phyloP scores from a whole-genome alignment of 2,797 vertebrate genomes.

The Synaphobranchus kaupii region DNA sequence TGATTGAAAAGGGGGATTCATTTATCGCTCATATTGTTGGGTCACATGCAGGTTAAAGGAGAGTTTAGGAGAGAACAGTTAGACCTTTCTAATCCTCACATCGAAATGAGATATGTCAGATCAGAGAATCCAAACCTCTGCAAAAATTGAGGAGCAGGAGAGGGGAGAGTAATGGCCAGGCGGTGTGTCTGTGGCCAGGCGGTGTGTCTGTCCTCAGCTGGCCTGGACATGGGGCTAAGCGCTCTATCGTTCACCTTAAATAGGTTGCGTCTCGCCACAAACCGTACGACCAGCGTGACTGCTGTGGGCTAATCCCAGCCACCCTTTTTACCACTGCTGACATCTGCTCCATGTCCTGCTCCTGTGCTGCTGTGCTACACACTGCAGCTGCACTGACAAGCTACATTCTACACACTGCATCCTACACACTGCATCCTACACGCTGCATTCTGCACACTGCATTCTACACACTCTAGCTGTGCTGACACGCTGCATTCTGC shows the following conservation, averaged over 20 bases:
- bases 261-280: background rate
- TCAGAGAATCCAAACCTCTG: background rate
- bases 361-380: background rate
- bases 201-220: background rate
- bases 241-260: conserved; percentile 13
- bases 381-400: background rate
- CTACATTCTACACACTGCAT: background rate
- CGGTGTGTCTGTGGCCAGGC: background rate
- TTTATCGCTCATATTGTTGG: background rate
- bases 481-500: too few relatives aligned
- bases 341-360: background rate
- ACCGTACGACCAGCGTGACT: background rate
- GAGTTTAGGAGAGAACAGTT: background rate
- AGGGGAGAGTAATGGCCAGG: background rate
- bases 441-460: too few relatives aligned
- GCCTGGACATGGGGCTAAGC: background rate
- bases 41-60: background rate
- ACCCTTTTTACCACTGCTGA: background rate
- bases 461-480: too few relatives aligned
- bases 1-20: background rate
- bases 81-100: conserved; percentile 2
- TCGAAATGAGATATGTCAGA: conserved; percentile 1
- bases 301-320: conserved; percentile 8
- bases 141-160: background rate
- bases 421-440: too few relatives aligned